Evolutionary conservation across 2,113 vertebrate genomes (phyloP).

Genomic region (Xerus inauris): DNA sequence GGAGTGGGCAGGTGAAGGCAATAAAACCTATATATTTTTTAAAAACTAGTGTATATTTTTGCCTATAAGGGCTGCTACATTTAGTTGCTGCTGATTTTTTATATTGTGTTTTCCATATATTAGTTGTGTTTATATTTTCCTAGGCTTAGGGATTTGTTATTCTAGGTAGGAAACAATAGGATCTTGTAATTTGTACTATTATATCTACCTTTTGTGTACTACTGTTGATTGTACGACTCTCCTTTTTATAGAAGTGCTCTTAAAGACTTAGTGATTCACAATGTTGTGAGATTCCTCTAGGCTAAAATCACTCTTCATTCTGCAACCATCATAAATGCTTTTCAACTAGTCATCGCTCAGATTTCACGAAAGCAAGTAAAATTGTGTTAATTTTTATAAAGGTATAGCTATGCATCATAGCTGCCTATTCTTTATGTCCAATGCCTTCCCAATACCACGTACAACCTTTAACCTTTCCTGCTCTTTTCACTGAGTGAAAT

Average conservation of each 20-base stretch:
- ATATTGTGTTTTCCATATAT: neutral
- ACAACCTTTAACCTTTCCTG: conserved; percentile 65
- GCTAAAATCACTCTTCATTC: neutral
- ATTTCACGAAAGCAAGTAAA: conserved; percentile 26
- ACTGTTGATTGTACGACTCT: neutral
- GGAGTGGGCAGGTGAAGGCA: no score
- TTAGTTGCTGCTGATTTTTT: neutral
- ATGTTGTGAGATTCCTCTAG: neutral
- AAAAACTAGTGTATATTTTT: neutral
- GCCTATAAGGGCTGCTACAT: neutral
- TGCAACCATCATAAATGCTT: neutral
- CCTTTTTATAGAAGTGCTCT: neutral
- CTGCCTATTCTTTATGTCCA: conserved; percentile 6
- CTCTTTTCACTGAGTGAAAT: conserved; percentile 68
- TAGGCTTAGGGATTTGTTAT: neutral
- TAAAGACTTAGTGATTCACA: neutral
- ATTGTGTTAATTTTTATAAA: neutral
- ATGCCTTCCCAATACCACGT: conserved; percentile 55
- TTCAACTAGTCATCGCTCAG: neutral
- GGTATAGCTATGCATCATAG: conserved; percentile 25
- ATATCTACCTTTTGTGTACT: neutral
- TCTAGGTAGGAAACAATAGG: neutral
- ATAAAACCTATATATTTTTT: neutral
- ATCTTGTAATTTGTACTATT: neutral
- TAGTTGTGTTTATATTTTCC: neutral